phyloP scores from a whole-genome alignment of 2,888 invertebrate species.

The Lochmaea crataegi region DNA sequence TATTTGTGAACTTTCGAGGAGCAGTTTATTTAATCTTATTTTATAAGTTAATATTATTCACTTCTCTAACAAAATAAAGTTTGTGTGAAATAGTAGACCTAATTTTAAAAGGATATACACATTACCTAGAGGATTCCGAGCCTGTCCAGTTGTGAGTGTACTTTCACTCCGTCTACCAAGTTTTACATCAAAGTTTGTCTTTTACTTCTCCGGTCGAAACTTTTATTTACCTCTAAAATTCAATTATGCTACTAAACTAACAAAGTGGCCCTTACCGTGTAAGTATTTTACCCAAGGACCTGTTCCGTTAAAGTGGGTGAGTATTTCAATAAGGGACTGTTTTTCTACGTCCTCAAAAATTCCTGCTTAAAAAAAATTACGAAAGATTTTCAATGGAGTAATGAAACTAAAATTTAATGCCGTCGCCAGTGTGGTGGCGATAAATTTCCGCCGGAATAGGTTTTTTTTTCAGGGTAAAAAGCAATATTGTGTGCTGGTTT shows the following conservation, averaged over 20 bases:
- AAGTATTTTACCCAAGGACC: constrained; percentile 16
- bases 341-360: constrained; percentile 10
- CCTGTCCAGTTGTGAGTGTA: neutral
- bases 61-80: no score
- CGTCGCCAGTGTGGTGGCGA: constrained; percentile 25
- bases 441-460: constrained; percentile 28
- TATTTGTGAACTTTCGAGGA: no score
- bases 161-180: neutral
- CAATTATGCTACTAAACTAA: constrained; percentile 30
- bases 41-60: no score
- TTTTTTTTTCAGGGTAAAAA: constrained; percentile 20
- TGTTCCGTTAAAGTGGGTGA: constrained; percentile 4
- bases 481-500: constrained; percentile 30
- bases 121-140: neutral
- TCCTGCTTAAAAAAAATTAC: neutral
- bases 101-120: no score
- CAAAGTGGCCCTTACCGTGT: constrained; percentile 28
- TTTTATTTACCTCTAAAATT: constrained; percentile 27
- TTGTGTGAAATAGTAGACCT: no score
- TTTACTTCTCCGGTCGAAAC: constrained; percentile 17
- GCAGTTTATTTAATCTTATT: no score
- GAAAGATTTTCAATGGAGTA: constrained; percentile 23
- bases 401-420: constrained; percentile 34
- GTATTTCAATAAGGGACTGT: constrained; percentile 14
- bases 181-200: constrained; percentile 15